phyloP scores from a whole-genome alignment of 2,113 vertebrate species.

The Triplophysa siluroides region DNA sequence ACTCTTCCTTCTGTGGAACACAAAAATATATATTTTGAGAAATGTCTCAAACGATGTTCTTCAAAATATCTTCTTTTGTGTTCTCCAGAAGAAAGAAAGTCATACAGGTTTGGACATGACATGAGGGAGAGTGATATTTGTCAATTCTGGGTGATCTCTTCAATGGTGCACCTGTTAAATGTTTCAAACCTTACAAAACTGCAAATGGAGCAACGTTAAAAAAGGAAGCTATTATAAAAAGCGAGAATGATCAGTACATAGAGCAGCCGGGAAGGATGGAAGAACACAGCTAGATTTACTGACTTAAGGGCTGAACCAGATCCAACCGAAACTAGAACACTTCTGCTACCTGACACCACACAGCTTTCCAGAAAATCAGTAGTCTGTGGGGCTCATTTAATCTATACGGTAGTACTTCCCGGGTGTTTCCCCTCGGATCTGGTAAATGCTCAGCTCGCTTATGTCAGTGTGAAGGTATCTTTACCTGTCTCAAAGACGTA shows the following conservation, averaged over 20 bases:
- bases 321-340: background rate
- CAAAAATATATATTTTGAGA: too few species aligned
- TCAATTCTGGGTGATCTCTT: background rate
- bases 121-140: too few species aligned
- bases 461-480: background rate
- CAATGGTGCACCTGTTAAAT: background rate
- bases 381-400: background rate
- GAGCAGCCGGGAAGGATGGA: background rate
- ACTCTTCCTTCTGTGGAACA: too few species aligned
- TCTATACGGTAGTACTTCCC: background rate
- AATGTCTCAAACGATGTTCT: too few species aligned
- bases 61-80: too few species aligned
- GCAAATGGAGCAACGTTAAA: too few species aligned
- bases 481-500: conserved; percentile 70
- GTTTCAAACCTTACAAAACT: too few species aligned
- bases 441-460: too few species aligned
- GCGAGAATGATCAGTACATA: background rate
- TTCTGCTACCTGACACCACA: conserved; percentile 14
- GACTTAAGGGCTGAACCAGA: conserved; percentile 15
- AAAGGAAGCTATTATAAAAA: background rate
- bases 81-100: too few species aligned
- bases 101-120: too few species aligned
- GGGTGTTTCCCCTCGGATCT: conserved; percentile 23
- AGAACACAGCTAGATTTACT: conserved; percentile 24
- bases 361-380: background rate